Conservation (phyloP, 2,797 vertebrate species). For the Sebastes miniatus region DNA sequence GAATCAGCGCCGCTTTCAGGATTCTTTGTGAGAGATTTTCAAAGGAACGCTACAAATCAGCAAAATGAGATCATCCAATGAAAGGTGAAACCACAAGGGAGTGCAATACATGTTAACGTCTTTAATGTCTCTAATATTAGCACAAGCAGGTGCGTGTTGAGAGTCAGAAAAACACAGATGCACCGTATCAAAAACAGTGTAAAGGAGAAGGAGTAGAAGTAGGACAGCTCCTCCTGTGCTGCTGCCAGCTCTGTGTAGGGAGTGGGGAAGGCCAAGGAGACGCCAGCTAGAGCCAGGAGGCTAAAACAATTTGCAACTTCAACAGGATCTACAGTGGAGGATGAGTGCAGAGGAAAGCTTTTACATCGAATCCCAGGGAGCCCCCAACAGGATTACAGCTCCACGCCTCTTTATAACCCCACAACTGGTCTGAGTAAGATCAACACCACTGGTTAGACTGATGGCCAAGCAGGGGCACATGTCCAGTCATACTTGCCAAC, state of each 20-base stretch:
- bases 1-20: slow-evolving; percentile 38
- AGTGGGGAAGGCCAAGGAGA: slow-evolving; percentile 31
- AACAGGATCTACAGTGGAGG: slow-evolving; percentile 54
- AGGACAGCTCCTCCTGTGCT: slow-evolving; percentile 29
- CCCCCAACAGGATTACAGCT: slow-evolving; percentile 64
- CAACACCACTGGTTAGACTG: slow-evolving; percentile 1
- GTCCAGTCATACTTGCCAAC: background rate
- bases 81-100: slow-evolving; percentile 18
- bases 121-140: slow-evolving; percentile 16
- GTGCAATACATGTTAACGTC: background rate
- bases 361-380: slow-evolving; percentile 61
- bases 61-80: slow-evolving; percentile 22
- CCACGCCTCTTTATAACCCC: slow-evolving; percentile 24
- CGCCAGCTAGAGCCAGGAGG: slow-evolving; percentile 36
- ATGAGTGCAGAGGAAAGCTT: slow-evolving; percentile 52
- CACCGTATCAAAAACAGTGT: background rate
- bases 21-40: slow-evolving; percentile 40
- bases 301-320: slow-evolving; percentile 65
- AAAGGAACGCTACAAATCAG: slow-evolving; percentile 48
- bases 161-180: background rate
- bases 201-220: slow-evolving; percentile 9
- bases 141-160: background rate
- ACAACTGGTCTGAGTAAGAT: slow-evolving; percentile 14
- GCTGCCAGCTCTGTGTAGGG: slow-evolving; percentile 36
- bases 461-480: slow-evolving; percentile 11